Evolutionary conservation across 2,113 vertebrate genomes (phyloP).

Genomic region (Gnathonemus echidnorhynchus): DNA sequence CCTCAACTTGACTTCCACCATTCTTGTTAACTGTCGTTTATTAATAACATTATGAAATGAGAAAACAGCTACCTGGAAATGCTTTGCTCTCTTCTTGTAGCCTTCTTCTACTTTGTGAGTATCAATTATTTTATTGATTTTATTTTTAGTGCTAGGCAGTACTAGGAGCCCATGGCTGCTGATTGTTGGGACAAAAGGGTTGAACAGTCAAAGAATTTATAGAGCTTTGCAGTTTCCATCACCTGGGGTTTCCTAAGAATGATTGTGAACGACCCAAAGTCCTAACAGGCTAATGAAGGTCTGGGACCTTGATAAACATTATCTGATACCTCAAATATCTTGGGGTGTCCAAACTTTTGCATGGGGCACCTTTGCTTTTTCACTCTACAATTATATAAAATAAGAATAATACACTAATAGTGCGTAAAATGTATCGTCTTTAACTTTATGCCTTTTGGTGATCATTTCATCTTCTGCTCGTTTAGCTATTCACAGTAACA

Average conservation of each 20-base stretch:
- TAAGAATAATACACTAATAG: neutral
- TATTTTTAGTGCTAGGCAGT: neutral
- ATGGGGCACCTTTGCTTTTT: neutral
- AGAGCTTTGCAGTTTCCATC: neutral
- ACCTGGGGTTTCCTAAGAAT: too few species aligned
- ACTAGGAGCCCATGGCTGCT: neutral
- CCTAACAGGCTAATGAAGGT: too few species aligned
- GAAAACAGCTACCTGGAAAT: neutral
- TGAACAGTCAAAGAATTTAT: neutral
- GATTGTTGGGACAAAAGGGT: neutral
- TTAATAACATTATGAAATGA: neutral
- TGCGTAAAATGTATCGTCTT: neutral
- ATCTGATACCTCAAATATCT: too few species aligned
- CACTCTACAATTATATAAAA: neutral
- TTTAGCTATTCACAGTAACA: neutral
- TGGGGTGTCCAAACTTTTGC: neutral
- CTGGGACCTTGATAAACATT: too few species aligned
- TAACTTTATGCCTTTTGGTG: neutral
- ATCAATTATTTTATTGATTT: neutral
- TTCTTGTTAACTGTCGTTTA: neutral
- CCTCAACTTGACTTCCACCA: neutral
- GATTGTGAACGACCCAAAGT: too few species aligned
- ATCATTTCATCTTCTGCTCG: neutral
- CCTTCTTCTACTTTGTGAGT: neutral
- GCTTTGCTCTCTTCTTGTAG: neutral